Evolutionary conservation across 2,888 invertebrate species (phyloP).

Genomic region (Tanytarsus gracilentus): DNA sequence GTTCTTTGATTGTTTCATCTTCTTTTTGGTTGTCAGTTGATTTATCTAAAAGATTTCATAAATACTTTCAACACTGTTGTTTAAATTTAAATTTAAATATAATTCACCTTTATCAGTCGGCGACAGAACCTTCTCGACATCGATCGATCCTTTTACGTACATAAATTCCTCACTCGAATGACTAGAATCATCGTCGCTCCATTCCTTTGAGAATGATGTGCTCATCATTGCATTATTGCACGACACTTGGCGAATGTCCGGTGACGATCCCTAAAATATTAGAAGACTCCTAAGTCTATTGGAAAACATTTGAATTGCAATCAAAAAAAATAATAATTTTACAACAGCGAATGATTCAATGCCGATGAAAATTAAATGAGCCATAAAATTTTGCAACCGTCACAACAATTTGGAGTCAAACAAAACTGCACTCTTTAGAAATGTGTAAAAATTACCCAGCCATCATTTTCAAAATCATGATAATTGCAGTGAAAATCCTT

Average conservation of each 20-base stretch:
- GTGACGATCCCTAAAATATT: constrained; percentile 2
- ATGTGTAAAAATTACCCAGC: not conserved
- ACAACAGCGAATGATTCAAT: no score
- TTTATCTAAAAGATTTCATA: constrained; percentile 20
- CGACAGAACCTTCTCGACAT: constrained; percentile 31
- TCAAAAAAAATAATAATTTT: no score
- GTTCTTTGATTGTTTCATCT: constrained; percentile 34
- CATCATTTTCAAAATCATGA: not conserved
- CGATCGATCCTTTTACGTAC: constrained; percentile 35
- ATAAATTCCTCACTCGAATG: constrained; percentile 38
- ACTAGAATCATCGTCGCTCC: constrained; percentile 43
- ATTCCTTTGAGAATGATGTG: constrained; percentile 33
- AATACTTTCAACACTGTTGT: no score
- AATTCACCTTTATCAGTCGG: constrained; percentile 29
- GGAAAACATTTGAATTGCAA: no score
- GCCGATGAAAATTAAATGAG: no score
- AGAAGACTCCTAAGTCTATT: not conserved
- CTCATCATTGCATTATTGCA: constrained; percentile 31
- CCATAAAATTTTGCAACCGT: no score
- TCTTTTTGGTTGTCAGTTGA: constrained; percentile 40
- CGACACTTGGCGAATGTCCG: constrained; percentile 32
- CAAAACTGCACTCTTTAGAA: no score
- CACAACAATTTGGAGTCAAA: no score
- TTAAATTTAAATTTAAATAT: no score
- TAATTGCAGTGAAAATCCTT: not conserved